phyloP scores from a whole-genome alignment of 1,140 invertebrate species.

The Leptinotarsa texana region DNA sequence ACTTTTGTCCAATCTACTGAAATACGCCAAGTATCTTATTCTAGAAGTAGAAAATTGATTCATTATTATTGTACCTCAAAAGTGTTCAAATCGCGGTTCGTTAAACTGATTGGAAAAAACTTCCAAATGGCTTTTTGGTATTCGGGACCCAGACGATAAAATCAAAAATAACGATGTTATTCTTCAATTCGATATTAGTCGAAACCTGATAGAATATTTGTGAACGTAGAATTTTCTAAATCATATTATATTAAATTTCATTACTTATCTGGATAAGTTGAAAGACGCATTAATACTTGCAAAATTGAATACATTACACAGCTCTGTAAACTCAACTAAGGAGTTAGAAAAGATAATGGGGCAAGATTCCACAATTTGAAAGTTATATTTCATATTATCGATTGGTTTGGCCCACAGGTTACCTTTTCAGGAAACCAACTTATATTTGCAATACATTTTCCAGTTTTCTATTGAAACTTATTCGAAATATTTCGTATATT shows the following conservation, averaged over 20 bases:
- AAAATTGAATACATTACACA: not conserved
- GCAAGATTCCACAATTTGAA: not conserved
- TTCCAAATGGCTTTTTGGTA: no score
- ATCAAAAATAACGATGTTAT: no score
- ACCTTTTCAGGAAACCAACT: not conserved
- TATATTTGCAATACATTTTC: slow-evolving; percentile 5
- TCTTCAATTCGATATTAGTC: no score
- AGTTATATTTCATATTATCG: not conserved
- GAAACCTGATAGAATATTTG: not conserved
- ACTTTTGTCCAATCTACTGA: no score
- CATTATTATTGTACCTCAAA: no score
- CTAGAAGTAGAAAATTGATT: no score
- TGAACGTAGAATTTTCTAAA: not conserved
- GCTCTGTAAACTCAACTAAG: not conserved
- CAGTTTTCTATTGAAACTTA: not conserved
- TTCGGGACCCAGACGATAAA: no score
- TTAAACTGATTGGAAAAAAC: no score
- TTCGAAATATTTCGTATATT: not conserved
- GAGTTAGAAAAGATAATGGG: not conserved
- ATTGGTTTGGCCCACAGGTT: not conserved
- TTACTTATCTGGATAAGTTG: not conserved
- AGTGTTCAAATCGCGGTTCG: no score
- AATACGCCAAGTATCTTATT: no score
- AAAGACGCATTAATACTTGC: not conserved
- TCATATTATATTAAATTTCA: not conserved